phyloP scores from a whole-genome alignment of 2,113 vertebrate species.

The Carassius carassius region DNA sequence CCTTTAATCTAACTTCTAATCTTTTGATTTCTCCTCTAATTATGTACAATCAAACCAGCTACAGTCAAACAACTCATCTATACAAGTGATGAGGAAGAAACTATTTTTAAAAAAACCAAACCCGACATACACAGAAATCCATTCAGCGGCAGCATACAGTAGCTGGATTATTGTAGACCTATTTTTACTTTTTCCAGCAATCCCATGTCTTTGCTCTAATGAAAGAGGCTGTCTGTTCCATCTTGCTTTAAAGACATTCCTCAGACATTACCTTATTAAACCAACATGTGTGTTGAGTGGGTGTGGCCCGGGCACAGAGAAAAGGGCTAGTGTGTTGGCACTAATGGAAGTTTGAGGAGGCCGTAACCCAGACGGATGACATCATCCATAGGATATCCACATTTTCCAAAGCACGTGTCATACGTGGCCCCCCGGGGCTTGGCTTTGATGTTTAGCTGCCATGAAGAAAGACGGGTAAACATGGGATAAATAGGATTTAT shows the following conservation, averaged over 20 bases:
- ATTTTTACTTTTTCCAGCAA: constrained; percentile 56
- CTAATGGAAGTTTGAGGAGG: neutral
- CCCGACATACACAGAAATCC: constrained; percentile 9
- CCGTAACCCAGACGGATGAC: neutral
- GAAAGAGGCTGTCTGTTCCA: constrained; percentile 68
- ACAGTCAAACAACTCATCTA: constrained; percentile 25
- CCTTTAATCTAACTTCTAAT: neutral
- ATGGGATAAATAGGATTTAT: neutral
- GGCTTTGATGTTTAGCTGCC: neutral
- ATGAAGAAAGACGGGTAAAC: neutral
- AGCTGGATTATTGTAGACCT: constrained; percentile 57
- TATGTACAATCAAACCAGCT: constrained; percentile 13
- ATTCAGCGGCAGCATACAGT: constrained; percentile 55
- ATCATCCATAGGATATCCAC: neutral
- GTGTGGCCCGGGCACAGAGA: neutral
- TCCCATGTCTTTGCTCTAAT: constrained; percentile 55
- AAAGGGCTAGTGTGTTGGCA: neutral
- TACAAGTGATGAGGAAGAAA: too few relatives aligned
- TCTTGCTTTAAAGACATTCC: constrained; percentile 69
- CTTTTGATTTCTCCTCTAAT: neutral
- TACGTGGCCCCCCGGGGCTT: neutral
- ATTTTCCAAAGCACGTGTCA: neutral
- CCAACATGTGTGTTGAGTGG: constrained; percentile 41
- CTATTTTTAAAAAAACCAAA: neutral
- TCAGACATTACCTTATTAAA: constrained; percentile 72